These are phyloP conservation scores for Lasioglossum marginatum DNA, from an alignment of 2,888 invertebrate genomes.

Conservation along the genomic window DNA sequence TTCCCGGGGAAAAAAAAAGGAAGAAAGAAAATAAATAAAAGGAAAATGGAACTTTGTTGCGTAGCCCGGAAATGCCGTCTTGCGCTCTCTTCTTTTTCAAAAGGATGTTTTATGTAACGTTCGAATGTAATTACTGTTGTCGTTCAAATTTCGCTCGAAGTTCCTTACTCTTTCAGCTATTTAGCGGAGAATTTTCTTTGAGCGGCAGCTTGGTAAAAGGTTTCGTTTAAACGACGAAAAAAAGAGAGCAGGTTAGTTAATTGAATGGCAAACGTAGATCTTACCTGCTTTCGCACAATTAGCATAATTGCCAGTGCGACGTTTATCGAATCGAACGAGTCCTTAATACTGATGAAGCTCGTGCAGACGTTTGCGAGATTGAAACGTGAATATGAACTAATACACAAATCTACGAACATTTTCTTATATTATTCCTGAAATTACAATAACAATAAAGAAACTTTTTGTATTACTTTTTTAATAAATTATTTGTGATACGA, in stretches of 20 bases:
- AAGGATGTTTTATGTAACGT: conserved; percentile 26
- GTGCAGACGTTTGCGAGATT: not conserved
- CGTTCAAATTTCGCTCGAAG: conserved; percentile 36
- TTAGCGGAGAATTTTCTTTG: conserved; percentile 37
- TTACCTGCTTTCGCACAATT: not conserved
- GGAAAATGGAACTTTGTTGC: not conserved
- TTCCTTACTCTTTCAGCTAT: conserved; percentile 28
- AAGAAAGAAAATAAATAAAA: conserved; percentile 17
- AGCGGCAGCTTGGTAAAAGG: conserved; percentile 1
- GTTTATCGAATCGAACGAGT: no score
- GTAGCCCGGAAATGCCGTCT: not conserved
- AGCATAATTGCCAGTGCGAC: conserved; percentile 1
- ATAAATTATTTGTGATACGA: no score
- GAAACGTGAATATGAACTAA: not conserved
- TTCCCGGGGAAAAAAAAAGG: conserved; percentile 1
- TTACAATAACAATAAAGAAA: no score
- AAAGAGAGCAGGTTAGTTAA: conserved; percentile 34
- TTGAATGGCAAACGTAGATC: conserved; percentile 17
- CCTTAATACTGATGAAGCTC: no score
- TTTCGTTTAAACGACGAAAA: not conserved
- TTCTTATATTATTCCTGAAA: not conserved
- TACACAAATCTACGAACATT: not conserved
- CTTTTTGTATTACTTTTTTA: no score
- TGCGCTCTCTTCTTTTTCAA: conserved; percentile 11
- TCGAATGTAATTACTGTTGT: conserved; percentile 44